These are phyloP conservation scores for Zaprionus lineosus DNA, from an alignment of 2,888 invertebrate species.

Conservation along the genomic window DNA sequence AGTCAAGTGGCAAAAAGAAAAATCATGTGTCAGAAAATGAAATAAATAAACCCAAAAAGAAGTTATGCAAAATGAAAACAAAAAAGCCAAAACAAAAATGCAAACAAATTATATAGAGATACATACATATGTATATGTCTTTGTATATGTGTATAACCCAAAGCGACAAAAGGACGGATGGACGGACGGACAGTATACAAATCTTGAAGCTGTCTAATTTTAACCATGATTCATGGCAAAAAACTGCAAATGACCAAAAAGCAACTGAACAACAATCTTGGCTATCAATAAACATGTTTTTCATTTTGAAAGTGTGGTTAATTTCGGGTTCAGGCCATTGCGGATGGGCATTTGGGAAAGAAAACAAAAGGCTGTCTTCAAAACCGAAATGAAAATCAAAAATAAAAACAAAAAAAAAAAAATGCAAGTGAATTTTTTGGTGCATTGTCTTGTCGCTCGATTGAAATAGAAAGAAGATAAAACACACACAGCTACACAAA, in stretches of 20 bases:
- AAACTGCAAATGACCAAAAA: conserved; percentile 47
- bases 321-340: conserved; percentile 39
- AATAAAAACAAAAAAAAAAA: conserved; percentile 21
- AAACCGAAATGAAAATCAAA: neutral
- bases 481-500: too few species aligned
- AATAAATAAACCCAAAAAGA: conserved; percentile 25
- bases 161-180: conserved; percentile 1
- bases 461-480: too few species aligned
- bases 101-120: conserved; percentile 1
- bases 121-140: too few species aligned
- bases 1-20: conserved; percentile 13
- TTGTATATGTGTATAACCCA: too few species aligned
- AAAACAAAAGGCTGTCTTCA: neutral
- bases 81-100: conserved; percentile 8
- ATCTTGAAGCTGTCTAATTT: conserved; percentile 61
- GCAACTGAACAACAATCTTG: conserved; percentile 31
- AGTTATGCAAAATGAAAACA: conserved; percentile 61
- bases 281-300: conserved; percentile 66
- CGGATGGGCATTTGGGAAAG: neutral
- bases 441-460: conserved; percentile 48
- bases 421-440: conserved; percentile 49
- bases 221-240: conserved; percentile 64
- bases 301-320: conserved; percentile 59
- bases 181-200: conserved; percentile 10
- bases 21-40: conserved; percentile 26